Conservation (phyloP, 2,113 vertebrate genomes). For the Pongo abelii region DNA sequence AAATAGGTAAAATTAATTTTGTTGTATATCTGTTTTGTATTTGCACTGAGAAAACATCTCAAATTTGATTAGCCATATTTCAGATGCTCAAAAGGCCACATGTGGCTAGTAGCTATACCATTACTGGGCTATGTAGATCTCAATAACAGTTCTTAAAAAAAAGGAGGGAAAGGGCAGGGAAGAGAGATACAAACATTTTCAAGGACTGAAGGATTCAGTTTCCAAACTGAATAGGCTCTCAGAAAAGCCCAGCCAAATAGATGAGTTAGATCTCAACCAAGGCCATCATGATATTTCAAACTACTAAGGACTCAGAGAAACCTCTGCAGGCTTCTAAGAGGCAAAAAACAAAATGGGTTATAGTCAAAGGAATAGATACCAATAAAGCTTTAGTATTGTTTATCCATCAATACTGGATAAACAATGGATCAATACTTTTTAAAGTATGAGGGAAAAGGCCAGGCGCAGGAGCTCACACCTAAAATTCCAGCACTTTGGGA, state of each 20-base stretch:
- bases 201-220: not conserved
- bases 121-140: not conserved
- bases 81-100: not conserved
- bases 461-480: no score
- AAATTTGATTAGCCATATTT: not conserved
- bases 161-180: not conserved
- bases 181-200: conserved; percentile 7
- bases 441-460: not conserved
- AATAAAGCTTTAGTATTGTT: not conserved
- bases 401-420: not conserved
- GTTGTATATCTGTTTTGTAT: not conserved
- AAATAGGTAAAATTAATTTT: not conserved
- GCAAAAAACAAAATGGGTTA: not conserved
- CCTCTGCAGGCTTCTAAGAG: not conserved
- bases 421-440: not conserved
- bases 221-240: not conserved
- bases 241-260: not conserved
- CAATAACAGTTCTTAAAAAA: not conserved
- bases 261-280: not conserved
- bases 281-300: conserved; percentile 20
- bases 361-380: not conserved
- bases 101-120: not conserved
- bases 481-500: no score
- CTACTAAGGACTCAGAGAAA: not conserved
- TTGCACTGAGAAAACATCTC: not conserved